Evolutionary conservation across 2,113 vertebrate species (phyloP).

Genomic region (Coreoperca whiteheadi): DNA sequence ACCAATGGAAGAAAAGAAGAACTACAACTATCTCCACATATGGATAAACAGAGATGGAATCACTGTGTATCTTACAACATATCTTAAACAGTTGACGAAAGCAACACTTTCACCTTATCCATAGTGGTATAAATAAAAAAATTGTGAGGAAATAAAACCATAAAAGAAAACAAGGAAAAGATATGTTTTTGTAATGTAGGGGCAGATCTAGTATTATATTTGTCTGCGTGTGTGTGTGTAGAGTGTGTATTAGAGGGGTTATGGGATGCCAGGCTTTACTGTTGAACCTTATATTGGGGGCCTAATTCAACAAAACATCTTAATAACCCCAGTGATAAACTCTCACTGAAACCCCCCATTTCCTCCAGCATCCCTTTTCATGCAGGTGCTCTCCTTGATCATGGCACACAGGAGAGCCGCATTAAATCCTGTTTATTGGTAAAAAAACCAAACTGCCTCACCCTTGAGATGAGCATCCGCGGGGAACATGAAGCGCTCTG

Average conservation of each 20-base stretch:
- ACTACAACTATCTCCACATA: neutral
- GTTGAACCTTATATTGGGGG: slow-evolving; percentile 42
- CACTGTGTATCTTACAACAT: slow-evolving; percentile 10
- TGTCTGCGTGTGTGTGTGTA: slow-evolving; percentile 2
- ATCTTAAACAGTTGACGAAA: slow-evolving; percentile 22
- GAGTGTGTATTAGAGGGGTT: slow-evolving; percentile 6
- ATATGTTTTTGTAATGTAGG: neutral
- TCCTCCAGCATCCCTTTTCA: slow-evolving; percentile 62
- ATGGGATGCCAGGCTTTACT: slow-evolving; percentile 54
- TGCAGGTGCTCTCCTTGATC: slow-evolving; percentile 58
- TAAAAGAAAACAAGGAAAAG: slow-evolving; percentile 10
- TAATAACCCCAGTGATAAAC: slow-evolving; percentile 69
- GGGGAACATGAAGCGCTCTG: slow-evolving; percentile 48
- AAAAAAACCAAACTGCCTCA: slow-evolving; percentile 60
- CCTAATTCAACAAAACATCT: slow-evolving; percentile 72
- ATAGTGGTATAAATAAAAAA: neutral
- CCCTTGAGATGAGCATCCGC: slow-evolving; percentile 67
- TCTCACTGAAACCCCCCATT: slow-evolving; percentile 50
- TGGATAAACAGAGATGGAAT: slow-evolving; percentile 7
- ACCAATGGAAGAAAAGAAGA: neutral
- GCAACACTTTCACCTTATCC: slow-evolving; percentile 29
- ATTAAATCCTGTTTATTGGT: slow-evolving; percentile 79
- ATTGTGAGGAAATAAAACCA: neutral
- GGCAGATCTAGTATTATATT: neutral
- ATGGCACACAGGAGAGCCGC: slow-evolving; percentile 40